Percentiles rank a stretch among this genome's conserved stretches.
These are phyloP conservation scores for Cynopterus brachyotis DNA, from an alignment of 2,113 vertebrate genomes.

Conservation along the genomic window DNA sequence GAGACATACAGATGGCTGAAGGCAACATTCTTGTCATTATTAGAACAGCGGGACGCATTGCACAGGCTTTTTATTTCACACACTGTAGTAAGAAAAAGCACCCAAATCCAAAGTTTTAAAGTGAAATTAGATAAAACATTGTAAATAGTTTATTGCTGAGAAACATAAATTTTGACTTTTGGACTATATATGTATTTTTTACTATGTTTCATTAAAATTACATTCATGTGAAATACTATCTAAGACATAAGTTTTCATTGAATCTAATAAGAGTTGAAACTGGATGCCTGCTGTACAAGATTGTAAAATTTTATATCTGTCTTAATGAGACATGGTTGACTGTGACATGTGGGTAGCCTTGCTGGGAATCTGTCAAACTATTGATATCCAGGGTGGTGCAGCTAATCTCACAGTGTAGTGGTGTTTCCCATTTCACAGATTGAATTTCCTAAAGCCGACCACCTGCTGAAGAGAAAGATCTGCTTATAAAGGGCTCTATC, in stretches of 20 bases:
- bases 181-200: background rate
- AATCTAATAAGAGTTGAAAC: background rate
- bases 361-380: background rate
- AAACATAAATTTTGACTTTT: constrained; percentile 9
- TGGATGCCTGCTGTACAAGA: rapidly evolving
- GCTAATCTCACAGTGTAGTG: background rate
- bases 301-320: background rate
- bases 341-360: background rate
- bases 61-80: background rate
- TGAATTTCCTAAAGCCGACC: background rate
- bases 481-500: background rate
- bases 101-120: background rate
- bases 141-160: background rate
- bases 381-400: too few relatives aligned
- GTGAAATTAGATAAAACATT: background rate
- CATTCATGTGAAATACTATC: background rate
- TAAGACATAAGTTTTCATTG: background rate
- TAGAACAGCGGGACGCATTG: background rate
- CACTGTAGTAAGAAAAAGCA: background rate
- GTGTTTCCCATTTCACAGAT: background rate
- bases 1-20: background rate
- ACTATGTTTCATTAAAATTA: background rate
- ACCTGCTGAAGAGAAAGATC: background rate
- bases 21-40: background rate
- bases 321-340: background rate